phyloP scores from a whole-genome alignment of 2,888 invertebrate species.

The Drosophila tanythrix region DNA sequence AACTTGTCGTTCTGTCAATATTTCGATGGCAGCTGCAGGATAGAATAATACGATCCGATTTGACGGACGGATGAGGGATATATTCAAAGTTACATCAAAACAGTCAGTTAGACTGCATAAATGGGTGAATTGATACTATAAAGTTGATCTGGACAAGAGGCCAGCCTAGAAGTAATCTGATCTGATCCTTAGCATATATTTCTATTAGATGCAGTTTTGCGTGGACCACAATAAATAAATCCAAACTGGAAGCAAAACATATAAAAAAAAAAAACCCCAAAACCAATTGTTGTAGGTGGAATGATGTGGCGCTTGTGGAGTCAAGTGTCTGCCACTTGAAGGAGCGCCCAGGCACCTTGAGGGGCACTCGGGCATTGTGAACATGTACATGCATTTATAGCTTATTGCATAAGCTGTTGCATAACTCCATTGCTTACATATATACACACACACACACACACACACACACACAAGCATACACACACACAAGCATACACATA shows the following conservation, averaged over 20 bases:
- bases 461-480: not conserved
- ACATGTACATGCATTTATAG: not conserved
- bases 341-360: slow-evolving; percentile 42
- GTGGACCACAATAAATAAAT: not conserved
- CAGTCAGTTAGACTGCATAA: not conserved
- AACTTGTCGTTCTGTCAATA: not conserved
- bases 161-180: not conserved
- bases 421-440: slow-evolving; percentile 1
- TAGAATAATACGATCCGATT: not conserved
- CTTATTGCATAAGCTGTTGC: slow-evolving; percentile 11
- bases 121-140: not conserved
- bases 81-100: not conserved
- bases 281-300: not conserved
- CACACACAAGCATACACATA: not conserved
- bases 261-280: not conserved
- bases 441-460: not conserved
- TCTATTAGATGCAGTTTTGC: not conserved
- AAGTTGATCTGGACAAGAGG: not conserved
- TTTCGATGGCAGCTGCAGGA: not conserved
- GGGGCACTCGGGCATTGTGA: slow-evolving; percentile 32
- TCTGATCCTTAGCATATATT: not conserved
- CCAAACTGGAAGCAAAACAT: not conserved
- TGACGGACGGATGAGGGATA: not conserved
- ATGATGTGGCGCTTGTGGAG: not conserved
- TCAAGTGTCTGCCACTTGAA: slow-evolving; percentile 34